phyloP scores from a whole-genome alignment of 2,113 vertebrate genomes.

The Coturnix japonica region DNA sequence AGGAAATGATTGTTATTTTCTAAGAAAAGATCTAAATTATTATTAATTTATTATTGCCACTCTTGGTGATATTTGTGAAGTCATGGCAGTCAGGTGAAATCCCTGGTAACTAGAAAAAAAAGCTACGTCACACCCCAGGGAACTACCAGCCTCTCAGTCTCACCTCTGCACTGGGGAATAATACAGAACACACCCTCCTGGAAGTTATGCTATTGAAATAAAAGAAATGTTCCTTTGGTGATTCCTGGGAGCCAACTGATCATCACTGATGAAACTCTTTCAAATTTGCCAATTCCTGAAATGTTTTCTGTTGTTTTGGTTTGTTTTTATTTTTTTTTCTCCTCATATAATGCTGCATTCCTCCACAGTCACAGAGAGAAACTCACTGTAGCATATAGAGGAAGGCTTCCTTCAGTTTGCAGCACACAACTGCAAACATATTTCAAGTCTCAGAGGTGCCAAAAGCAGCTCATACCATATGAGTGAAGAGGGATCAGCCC shows the following conservation, averaged over 20 bases:
- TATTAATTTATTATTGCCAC: neutral
- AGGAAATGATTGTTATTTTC: neutral
- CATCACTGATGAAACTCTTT: neutral
- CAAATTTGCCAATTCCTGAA: neutral
- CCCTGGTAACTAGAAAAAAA: too few species aligned
- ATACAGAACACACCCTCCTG: too few species aligned
- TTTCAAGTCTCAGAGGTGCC: neutral
- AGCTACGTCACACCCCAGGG: too few species aligned
- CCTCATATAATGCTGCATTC: neutral
- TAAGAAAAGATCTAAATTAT: conserved; percentile 3
- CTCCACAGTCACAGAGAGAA: neutral
- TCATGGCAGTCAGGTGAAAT: too few species aligned
- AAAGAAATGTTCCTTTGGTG: neutral
- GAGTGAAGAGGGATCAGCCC: neutral
- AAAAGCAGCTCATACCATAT: neutral
- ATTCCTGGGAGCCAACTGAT: neutral
- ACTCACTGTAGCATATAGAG: accelerated
- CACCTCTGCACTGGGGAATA: too few species aligned
- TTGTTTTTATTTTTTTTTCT: too few species aligned
- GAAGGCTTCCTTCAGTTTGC: neutral
- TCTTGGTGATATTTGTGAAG: too few species aligned
- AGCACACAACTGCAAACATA: neutral
- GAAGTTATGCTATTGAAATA: neutral
- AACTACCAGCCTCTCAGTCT: too few species aligned
- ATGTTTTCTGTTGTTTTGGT: neutral